Conservation (phyloP, 2,113 vertebrate genomes). For the Pterocles orientalis region DNA sequence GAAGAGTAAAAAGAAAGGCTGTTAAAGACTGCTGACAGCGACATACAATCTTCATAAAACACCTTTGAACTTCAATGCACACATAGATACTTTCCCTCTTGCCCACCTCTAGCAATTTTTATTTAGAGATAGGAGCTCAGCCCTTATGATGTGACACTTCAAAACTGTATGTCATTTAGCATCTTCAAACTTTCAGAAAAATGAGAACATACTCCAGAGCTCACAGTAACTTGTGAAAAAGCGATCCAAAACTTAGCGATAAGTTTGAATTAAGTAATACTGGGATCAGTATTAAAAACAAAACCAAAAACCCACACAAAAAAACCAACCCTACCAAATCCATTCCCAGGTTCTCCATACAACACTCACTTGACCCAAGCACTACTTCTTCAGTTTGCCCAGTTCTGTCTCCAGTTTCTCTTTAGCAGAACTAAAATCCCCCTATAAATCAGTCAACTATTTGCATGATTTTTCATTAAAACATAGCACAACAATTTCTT, state of each 20-base stretch:
- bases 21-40: neutral
- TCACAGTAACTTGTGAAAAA: neutral
- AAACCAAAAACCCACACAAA: too few species aligned
- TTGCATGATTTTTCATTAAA: neutral
- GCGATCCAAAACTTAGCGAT: neutral
- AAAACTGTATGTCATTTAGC: neutral
- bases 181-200: neutral
- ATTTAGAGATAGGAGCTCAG: neutral
- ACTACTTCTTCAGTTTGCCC: neutral
- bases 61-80: slow-evolving; percentile 7
- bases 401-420: neutral
- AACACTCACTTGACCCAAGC: neutral
- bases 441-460: neutral
- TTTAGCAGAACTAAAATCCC: neutral
- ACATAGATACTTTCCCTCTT: neutral
- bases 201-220: neutral
- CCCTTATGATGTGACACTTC: neutral
- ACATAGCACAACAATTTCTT: neutral
- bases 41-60: neutral
- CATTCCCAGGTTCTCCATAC: neutral
- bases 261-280: neutral
- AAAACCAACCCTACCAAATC: neutral
- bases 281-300: neutral
- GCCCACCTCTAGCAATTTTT: slow-evolving; percentile 9
- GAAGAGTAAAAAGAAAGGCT: neutral